Conservation (phyloP, 2,113 vertebrate species). For the Atractosteus spatula region DNA sequence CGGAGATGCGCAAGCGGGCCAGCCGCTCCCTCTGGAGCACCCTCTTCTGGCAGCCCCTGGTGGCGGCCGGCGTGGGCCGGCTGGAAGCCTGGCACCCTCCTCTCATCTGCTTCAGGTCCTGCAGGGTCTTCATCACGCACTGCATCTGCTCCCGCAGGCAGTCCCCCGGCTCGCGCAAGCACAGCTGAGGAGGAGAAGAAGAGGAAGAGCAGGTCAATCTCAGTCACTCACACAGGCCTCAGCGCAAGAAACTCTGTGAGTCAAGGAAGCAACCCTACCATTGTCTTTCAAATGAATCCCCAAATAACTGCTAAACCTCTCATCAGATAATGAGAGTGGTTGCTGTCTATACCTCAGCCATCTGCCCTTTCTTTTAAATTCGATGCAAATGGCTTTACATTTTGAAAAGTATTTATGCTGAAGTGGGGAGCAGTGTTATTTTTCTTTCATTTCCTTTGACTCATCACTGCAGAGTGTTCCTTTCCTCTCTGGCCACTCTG, state of each 20-base stretch:
- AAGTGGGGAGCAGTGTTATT: no score
- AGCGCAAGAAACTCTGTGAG: no score
- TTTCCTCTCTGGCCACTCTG: no score
- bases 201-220: constrained; percentile 12
- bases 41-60: constrained; percentile 50
- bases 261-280: no score
- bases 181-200: constrained; percentile 62
- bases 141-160: constrained; percentile 70
- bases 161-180: constrained; percentile 68
- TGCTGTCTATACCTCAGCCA: neutral
- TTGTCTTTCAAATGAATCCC: no score
- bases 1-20: constrained; percentile 51
- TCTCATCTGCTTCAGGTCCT: constrained; percentile 62
- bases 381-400: no score
- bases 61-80: constrained; percentile 38
- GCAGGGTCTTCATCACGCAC: constrained; percentile 67
- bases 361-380: no score
- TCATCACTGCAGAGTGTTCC: no score
- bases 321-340: constrained; percentile 37
- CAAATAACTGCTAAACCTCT: constrained; percentile 32
- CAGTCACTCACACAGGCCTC: neutral
- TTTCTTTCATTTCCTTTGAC: no score
- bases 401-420: no score
- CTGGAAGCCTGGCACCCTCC: constrained; percentile 50
- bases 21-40: constrained; percentile 55